Conservation (phyloP, 2,888 invertebrate species). For the Hyppa rectilinea region DNA sequence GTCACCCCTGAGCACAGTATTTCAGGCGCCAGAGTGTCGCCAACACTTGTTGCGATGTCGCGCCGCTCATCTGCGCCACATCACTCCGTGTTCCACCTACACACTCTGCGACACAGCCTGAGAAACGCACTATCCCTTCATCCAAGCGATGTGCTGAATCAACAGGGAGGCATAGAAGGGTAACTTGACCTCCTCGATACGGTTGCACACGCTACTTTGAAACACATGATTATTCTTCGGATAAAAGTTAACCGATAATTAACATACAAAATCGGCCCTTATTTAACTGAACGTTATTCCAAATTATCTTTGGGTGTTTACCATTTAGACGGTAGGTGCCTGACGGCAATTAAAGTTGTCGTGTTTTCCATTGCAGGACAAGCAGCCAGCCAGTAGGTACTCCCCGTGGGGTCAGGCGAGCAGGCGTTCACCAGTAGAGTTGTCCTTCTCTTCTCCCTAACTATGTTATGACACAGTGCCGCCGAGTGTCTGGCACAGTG, state of each 20-base stretch:
- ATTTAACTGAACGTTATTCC: too few relatives aligned
- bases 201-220: too few relatives aligned
- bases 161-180: background rate
- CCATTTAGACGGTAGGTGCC: too few relatives aligned
- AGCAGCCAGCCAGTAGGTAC: too few relatives aligned
- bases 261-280: too few relatives aligned
- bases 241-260: too few relatives aligned
- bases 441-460: background rate
- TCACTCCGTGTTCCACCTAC: slow-evolving; percentile 48
- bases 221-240: too few relatives aligned
- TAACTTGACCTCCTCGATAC: too few relatives aligned
- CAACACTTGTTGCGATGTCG: slow-evolving; percentile 80
- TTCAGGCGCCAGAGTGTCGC: slow-evolving; percentile 81
- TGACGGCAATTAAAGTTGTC: too few relatives aligned
- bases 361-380: background rate
- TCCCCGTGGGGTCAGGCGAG: too few relatives aligned
- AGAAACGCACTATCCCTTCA: background rate
- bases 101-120: background rate
- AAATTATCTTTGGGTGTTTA: too few relatives aligned
- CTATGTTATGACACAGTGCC: background rate
- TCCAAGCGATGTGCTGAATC: background rate
- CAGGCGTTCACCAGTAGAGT: background rate
- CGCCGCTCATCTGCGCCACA: slow-evolving; percentile 53
- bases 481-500: too few relatives aligned
- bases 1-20: slow-evolving; percentile 39